Evolutionary conservation across 2,113 vertebrate genomes (phyloP), one percentile per base, ranked within the genome.

Genomic region (Labeo rohita): DNA sequence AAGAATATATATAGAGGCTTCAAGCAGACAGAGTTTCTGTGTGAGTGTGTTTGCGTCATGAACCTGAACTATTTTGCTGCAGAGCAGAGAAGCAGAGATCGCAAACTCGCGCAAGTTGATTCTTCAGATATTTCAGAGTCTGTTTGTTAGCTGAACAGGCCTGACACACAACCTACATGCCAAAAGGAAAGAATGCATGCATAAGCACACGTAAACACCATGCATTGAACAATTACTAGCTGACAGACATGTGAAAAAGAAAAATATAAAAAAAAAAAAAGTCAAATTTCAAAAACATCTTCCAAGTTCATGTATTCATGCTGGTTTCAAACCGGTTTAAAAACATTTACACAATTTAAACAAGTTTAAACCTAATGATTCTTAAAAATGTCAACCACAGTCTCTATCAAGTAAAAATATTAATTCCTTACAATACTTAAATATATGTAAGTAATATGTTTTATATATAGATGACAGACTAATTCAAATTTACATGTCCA

Each of bases 101-200:
- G 87, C 98, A 99, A 87, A 99, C 98, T 87, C 98, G 96, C 34
- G 97, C 98, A 12, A 95, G 97, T 61, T 96, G 96, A 91, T 99
- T 98, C 95, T 99, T 99, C 95, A 98, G 92, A 89, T 99, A 99
- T 94, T 98, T 97, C 92, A 99, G 95, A 63, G 97, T 96, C 91
- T 96, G 95, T 87, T 98, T 98, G 92, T 98, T 98, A 85, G 96
- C 93, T 21, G 98, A 99, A 92, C 98, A 99, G 11, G 97, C 96
- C 92, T 99, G 98, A 89, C 98, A 99, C 50, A 99, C 97, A 91
- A 99, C 97, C 98, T 99, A 88, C 85, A 61, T 3, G 34, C 28
- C 75, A 39, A 78, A 16, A 39, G 52, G 61, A 13, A 23, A 45
- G 36, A 43, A 80, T 12, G 54, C 63, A 75, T 49, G 79, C 50